A percentile compares a stretch with the other conserved stretches of the same genome.
phyloP scores from a whole-genome alignment of 2,888 invertebrate species.

The Lottia scabra region DNA sequence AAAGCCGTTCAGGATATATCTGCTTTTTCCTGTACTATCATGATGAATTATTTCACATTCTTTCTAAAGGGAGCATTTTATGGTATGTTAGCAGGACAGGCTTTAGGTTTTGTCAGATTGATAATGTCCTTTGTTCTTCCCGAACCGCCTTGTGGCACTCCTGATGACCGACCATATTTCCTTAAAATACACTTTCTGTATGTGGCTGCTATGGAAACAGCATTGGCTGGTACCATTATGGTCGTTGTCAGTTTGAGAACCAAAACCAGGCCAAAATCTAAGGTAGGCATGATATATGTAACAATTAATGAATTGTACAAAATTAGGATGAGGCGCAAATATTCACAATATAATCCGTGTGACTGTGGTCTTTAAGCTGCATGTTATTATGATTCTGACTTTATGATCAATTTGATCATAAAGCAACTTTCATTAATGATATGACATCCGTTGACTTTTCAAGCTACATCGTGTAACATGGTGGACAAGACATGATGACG shows the following conservation, averaged over 20 bases:
- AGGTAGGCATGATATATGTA: constrained; percentile 19
- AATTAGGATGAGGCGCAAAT: too few relatives aligned
- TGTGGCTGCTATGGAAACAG: constrained; percentile 31
- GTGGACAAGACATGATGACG: constrained; percentile 40
- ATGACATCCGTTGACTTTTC: constrained; percentile 10
- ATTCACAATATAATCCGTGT: too few relatives aligned
- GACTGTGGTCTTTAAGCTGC: too few relatives aligned
- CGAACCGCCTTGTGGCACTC: constrained; percentile 28
- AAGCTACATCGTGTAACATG: constrained; percentile 44
- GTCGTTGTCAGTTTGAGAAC: constrained; percentile 25
- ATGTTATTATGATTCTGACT: too few relatives aligned
- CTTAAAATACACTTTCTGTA: constrained; percentile 35
- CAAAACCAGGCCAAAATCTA: constrained; percentile 13
- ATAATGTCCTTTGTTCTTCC: constrained; percentile 29
- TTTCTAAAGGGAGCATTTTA: constrained; percentile 31
- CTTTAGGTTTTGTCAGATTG: constrained; percentile 27
- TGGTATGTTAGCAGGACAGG: constrained; percentile 30
- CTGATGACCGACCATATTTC: constrained; percentile 23
- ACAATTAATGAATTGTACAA: too few relatives aligned
- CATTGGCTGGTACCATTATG: constrained; percentile 21
- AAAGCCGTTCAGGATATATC: too few relatives aligned
- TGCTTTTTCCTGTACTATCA: too few relatives aligned
- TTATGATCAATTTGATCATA: too few relatives aligned
- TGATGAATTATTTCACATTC: too few relatives aligned
- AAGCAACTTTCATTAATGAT: too few relatives aligned